Base-by-base conservation (phyloP, 2,113 vertebrate species). In the Sapayoa aenigma region DNA sequence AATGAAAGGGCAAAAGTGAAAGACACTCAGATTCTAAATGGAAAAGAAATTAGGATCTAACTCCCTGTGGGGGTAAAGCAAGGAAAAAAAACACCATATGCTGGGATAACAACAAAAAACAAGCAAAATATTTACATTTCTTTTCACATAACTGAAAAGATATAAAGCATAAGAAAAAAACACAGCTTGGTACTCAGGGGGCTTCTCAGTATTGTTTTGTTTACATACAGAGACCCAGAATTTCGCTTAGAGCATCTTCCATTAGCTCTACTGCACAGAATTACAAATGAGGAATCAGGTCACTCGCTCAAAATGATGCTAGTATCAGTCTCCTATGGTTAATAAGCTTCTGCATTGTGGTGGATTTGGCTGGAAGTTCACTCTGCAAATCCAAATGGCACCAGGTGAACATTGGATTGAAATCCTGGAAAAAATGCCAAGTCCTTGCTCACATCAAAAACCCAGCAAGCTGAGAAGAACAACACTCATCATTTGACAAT, bases 321-420 rank as follows among this genome's bases (percentile, higher is more conserved):
- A 95, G 79, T 94, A 92, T 81, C 86, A 67, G 75, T 65, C 88
- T 95, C 94, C 81, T 60, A 89, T 11, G 60, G 90, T 82, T 94
- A 89, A 91, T 82, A 88, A 92, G 63, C 31, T 84, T 95, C 91
- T 80, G 50, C 87, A 88, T 39, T n/a, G 52, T 86, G 82, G 69
- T 25, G 24, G n/a, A 66, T 85, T 92, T 81, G 60, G 66, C 91
- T 94, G 63, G 83, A 87, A 93, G 81, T 89, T 93, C 78, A 65
- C 23, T 60, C 33, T 87, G 88, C 95, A 97, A 97, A 98, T 95
- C 75, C 94, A 96, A 63, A 74, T 35, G 63, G 33, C 87, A 52
- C 55, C 80, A 65, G 55, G 58, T 39, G 69, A 96, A 87, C 85
- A 93, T 47, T 52, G 3, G 77, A 81, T 19, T 76, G 44, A 39